These are phyloP conservation scores for Acanthisitta chloris DNA, from an alignment of 2,113 vertebrate genomes.

Conservation along the genomic window DNA sequence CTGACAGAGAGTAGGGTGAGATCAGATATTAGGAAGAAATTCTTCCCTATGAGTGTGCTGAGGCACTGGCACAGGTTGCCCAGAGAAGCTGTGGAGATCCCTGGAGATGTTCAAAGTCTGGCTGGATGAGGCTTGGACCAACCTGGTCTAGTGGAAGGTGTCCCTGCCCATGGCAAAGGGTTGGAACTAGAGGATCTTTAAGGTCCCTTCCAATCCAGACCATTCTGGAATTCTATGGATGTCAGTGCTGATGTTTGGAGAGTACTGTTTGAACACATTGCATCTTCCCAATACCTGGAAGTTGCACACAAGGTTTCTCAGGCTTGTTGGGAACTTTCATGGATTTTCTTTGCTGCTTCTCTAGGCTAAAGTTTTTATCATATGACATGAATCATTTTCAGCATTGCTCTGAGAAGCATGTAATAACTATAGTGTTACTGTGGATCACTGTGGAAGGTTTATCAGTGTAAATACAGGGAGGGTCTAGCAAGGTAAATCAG, in stretches of 20 bases:
- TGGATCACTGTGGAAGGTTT: neutral
- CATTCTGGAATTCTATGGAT: neutral
- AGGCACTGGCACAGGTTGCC: neutral
- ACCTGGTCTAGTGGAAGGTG: neutral
- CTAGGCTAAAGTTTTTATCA: neutral
- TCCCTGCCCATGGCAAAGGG: neutral
- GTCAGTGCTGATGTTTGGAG: neutral
- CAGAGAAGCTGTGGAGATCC: neutral
- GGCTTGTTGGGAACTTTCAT: neutral
- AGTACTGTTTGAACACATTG: neutral
- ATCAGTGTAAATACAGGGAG: neutral
- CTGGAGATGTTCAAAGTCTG: neutral
- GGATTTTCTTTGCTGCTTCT: neutral
- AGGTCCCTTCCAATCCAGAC: neutral
- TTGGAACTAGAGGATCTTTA: accelerated
- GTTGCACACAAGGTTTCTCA: neutral
- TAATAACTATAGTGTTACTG: neutral
- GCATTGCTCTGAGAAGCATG: neutral
- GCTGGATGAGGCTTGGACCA: neutral
- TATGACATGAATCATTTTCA: neutral
- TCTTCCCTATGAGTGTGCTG: accelerated
- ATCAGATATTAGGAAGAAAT: neutral
- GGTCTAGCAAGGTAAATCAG: neutral
- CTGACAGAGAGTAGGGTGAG: neutral
- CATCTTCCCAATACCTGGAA: neutral